Conservation (phyloP, 2,113 vertebrate species). For the Xiphophorus maculatus region DNA sequence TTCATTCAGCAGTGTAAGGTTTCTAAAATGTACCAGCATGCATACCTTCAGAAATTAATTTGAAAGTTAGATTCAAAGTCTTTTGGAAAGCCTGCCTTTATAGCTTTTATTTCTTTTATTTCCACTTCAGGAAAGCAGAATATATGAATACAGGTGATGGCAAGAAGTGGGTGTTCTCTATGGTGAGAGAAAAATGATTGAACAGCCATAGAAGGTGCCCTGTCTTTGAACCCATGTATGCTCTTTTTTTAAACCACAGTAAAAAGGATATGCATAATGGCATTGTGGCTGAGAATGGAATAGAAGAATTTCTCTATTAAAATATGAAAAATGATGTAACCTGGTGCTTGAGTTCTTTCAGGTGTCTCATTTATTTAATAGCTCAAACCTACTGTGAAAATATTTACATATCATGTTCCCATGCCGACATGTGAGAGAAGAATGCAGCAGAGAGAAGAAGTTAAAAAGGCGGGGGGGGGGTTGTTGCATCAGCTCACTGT, state of each 20-base stretch:
- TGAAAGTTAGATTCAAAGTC: slow-evolving; percentile 36
- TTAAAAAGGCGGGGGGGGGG: slow-evolving; percentile 28
- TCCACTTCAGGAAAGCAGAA: slow-evolving; percentile 34
- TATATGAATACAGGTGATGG: slow-evolving; percentile 29
- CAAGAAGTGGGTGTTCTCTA: slow-evolving; percentile 24
- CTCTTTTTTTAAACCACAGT: slow-evolving; percentile 25
- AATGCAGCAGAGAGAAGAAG: slow-evolving; percentile 43
- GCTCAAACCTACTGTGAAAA: slow-evolving; percentile 6
- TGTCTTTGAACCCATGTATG: slow-evolving; percentile 57
- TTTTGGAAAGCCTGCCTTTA: slow-evolving; percentile 30
- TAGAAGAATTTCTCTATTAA: slow-evolving; percentile 7
- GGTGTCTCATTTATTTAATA: slow-evolving; percentile 33
- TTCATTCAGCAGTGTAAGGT: not conserved
- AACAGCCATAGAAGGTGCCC: slow-evolving; percentile 37
- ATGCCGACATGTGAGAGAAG: slow-evolving; percentile 23
- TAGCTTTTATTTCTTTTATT: slow-evolving; percentile 25
- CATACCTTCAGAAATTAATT: slow-evolving; percentile 28
- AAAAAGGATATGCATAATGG: slow-evolving; percentile 11
- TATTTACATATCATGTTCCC: slow-evolving; percentile 15
- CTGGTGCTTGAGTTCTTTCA: slow-evolving; percentile 29
- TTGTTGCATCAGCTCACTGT: slow-evolving; percentile 43
- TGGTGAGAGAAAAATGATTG: slow-evolving; percentile 28
- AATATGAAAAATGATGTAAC: slow-evolving; percentile 41
- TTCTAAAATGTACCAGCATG: not conserved
- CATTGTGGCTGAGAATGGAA: slow-evolving; percentile 5